Evolutionary conservation across 2,888 invertebrate genomes (phyloP).

Genomic region (Baronia brevicornis): DNA sequence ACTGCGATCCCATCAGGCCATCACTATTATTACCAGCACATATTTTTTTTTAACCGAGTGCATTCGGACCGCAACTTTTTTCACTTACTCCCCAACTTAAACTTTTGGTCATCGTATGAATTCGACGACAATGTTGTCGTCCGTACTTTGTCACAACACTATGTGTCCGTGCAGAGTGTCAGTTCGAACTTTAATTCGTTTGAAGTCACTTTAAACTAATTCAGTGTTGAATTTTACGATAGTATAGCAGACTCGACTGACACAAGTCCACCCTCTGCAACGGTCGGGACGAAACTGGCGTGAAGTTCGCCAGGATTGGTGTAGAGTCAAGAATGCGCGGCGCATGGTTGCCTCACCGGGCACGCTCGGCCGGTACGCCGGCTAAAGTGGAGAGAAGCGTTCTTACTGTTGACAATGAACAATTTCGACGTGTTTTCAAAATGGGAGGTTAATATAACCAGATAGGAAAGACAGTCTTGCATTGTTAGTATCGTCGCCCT

Average conservation of each 20-base stretch:
- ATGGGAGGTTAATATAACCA: slow-evolving; percentile 60
- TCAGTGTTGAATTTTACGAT: slow-evolving; percentile 62
- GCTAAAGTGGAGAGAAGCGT: slow-evolving; percentile 47
- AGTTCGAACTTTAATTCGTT: slow-evolving; percentile 34
- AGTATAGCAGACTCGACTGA: slow-evolving; percentile 43
- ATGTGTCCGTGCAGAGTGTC: slow-evolving; percentile 24
- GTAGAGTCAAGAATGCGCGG: slow-evolving; percentile 62
- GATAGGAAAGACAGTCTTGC: slow-evolving; percentile 67
- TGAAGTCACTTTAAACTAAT: slow-evolving; percentile 56
- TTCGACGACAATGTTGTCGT: slow-evolving; percentile 30
- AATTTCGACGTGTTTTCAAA: slow-evolving; percentile 1
- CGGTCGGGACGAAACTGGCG: slow-evolving; percentile 62
- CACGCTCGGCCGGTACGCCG: slow-evolving; percentile 53
- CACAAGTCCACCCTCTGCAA: slow-evolving; percentile 47
- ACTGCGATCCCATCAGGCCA: slow-evolving; percentile 72
- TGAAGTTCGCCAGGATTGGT: slow-evolving; percentile 67
- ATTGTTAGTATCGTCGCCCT: slow-evolving; percentile 69
- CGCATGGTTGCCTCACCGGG: slow-evolving; percentile 71
- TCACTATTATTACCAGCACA: slow-evolving; percentile 63
- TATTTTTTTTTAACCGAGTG: slow-evolving; percentile 61
- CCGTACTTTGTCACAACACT: slow-evolving; percentile 55
- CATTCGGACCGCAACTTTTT: slow-evolving; percentile 68
- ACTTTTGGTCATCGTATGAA: slow-evolving; percentile 66
- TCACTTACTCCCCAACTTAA: slow-evolving; percentile 45
- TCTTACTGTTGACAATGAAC: slow-evolving; percentile 25